Base-by-base conservation (phyloP, 2,113 vertebrate genomes). In the Heterochromis multidens region DNA sequence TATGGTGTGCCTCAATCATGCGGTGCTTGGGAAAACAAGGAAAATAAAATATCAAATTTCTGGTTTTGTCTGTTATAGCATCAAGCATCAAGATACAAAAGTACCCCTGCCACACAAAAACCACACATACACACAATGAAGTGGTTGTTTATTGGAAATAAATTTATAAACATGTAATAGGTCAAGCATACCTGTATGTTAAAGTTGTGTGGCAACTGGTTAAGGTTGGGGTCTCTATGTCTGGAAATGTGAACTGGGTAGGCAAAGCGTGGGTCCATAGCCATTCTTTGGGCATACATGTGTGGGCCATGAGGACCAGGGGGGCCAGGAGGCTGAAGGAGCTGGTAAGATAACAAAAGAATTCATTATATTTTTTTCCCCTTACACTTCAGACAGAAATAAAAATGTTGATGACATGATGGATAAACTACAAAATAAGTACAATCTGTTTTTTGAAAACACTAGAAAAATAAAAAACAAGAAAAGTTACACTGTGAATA, bases 101-200 rank as follows among this genome's bases (percentile, higher is more conserved):
- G 11, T 27, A 9, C 3, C 29, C 23, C 5, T 16, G 14, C 46
- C 46, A 16, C 46, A 49, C 14, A 23, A 57, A 23, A n/a, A 4
- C n/a, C 43, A 46, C 13, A 29, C 43, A 31, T 1, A n/a, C 60
- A 4, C 65, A 49, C 40, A 0, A 49, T 72, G 27, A 70, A 23
- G 23, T 40, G 62, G 0, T 67, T 67, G 13, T 37, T 43, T 16
- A 40, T 21, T 5, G 43, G 16, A 19, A 7, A 7, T 49, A 49
- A 14, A 46, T 16, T 46, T 16, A 6, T 11, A 43, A 43, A 43
- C 17, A 43, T 1, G 25, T 0, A 74, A 74, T 14, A 1, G 9
- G 12, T 14, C 0, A 1, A 40, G 21, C 78, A 77, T 92, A 99
- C 98, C 97, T 98, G 98, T 94, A 98, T 95, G 79, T 94, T 95